These are phyloP conservation scores for Eubucco bourcierii DNA, from an alignment of 2,113 vertebrate species.

Conservation along the genomic window DNA sequence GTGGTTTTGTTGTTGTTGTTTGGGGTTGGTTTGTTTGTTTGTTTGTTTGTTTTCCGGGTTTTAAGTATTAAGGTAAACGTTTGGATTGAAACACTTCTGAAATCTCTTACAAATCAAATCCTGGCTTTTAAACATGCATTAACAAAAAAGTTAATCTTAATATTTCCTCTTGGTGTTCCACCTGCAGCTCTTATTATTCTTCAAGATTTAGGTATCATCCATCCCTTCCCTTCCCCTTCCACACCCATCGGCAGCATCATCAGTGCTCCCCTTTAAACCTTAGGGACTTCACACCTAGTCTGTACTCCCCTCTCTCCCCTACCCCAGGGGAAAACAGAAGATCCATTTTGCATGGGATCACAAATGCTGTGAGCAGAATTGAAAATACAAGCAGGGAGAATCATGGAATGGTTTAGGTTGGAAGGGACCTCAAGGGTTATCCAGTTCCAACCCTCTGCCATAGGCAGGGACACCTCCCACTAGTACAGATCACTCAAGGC, in stretches of 20 bases:
- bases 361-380: not conserved
- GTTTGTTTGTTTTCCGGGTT: not conserved
- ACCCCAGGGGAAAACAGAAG: not conserved
- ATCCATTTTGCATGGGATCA: not conserved
- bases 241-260: not conserved
- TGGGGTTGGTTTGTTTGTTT: too few species aligned
- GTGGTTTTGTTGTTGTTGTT: too few species aligned
- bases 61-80: not conserved
- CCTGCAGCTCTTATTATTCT: not conserved
- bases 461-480: too few species aligned
- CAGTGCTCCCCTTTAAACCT: not conserved
- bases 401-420: too few species aligned
- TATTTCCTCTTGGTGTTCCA: not conserved
- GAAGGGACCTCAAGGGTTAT: too few species aligned
- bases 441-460: too few species aligned
- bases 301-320: not conserved
- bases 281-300: not conserved
- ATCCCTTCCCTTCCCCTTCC: not conserved
- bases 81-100: not conserved
- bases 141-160: not conserved
- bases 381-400: not conserved
- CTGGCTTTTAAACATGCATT: not conserved
- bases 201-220: not conserved
- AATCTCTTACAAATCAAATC: not conserved
- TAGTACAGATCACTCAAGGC: too few species aligned